Base-by-base conservation (phyloP, 2,888 invertebrate genomes). In the Brachypterus glaber region DNA sequence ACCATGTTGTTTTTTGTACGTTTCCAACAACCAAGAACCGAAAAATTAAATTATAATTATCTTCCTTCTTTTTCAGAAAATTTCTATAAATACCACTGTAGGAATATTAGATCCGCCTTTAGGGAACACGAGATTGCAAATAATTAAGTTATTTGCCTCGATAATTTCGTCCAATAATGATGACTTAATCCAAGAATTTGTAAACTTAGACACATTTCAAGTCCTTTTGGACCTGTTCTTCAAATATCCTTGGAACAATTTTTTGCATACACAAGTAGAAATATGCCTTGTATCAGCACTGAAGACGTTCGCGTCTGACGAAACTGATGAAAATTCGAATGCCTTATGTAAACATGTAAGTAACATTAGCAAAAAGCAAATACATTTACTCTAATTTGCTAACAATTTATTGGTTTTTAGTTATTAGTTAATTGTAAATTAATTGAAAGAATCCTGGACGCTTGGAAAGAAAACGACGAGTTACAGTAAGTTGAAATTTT, bases 161-260 rank as follows among this genome's bases (percentile, higher is more conserved):
- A 71, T 91, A 53, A 71, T 90, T 49, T 70, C 75, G 46, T 80
- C 82, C 35, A 81, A 83, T 59, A 79, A 81, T 60, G 68, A 73
- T 49, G 76, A 77, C 55, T 73, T 92, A 53, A 74, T 81, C 59
- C 70, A 73, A 58, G 81, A 82, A 65, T 70, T 76, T 58, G 68
- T 65, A 39, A 44, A 46, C 5, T 45, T 61, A 36, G 75, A 74
- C 46, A 78, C 76, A 26, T 72, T 77, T 54, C 68, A 68, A 51
- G 68, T 76, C 54, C 70, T 84, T 55, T 68, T 92, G 75, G 84
- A 90, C 64, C 73, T 95, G 67, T 86, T 91, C 73, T 89, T 92
- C 70, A 74, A 76, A 64, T 89, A 85, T 70, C 77, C 81, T 48
- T 83, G 90, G 84, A 95, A 96, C 72, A 95, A 92, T 73, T 93